Base-by-base conservation (phyloP, 2,113 vertebrate genomes). In the Otis tarda region DNA sequence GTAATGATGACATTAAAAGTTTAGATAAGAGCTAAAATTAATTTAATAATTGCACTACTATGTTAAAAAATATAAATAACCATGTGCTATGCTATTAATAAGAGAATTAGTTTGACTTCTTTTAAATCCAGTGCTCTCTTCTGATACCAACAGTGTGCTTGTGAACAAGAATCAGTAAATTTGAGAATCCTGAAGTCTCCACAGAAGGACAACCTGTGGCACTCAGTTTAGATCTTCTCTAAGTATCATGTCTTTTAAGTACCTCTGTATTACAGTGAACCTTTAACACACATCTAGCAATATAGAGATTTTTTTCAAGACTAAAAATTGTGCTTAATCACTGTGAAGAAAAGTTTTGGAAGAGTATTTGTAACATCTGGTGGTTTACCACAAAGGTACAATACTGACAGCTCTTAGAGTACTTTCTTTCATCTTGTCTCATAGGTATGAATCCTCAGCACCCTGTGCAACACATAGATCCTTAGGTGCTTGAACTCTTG, bases 21-120 rank as follows among this genome's bases (percentile, higher is more conserved):
- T 79, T 75, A 76, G 7, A 19, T 78, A 71, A 82, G 61, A 91
- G 70, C 9, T 70, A 76, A 67, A 93, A 89, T 97, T 78, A 94
- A 67, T 70, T 10, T 41, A 76, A 59, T 63, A 78, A 59, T 15
- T 61, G 5, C 17, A 67, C 10, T 75, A 30, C 30, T 63, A 13
- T 64, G 22, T 41, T 82, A 14, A 67, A 78, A 93, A 91, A 68
- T 76, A 7, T 79, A 79, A 93, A 87, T 59, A 84, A 52, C 7
- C 8, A 25, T n/a, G n/a, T 68, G 10, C 12, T 64, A 47, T 35
- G 10, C 12, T 90, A 57, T 47, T 91, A 5, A 47, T 56, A 87
- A 67, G 28, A 73, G 2, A 74, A 63, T 28, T 68, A 8, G 11
- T 94, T 63, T 7, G 10, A 7, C 27, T 75, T 68, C 45, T 64